Evolutionary conservation across 2,797 vertebrate genomes (phyloP), one percentile per base, ranked within the genome.

Genomic region (Taeniopygia guttata): DNA sequence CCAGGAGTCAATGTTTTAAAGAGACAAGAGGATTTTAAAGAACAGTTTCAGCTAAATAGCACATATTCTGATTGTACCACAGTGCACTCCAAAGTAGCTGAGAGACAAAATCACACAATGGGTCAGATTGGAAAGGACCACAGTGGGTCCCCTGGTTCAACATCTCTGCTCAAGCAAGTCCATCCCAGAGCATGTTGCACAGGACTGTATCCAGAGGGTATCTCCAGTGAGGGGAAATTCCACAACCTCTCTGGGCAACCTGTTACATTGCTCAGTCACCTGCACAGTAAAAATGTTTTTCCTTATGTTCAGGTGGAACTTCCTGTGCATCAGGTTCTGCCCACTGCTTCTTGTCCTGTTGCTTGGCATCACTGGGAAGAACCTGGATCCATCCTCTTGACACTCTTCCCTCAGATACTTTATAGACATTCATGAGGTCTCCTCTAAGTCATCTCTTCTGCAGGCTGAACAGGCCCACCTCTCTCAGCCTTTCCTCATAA

Each of bases 201-300:
- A 52, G 45, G 15, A 45, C 7, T 66, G 67, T 23, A 21, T 58
- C 29, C 20, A 40, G 23, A 46, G 2, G 2, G 45, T 30, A 58
- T 45, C 13, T 38, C 14, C 52, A 40, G 13, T 10, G 10, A 64
- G 27, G 27, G 13, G 58, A n/a, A 23, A 45, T 16, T 45, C 27
- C 51, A 58, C 8, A 29, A 7, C 13, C 23, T 51, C 38, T 38
- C 23, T 38, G 38, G 13, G 10, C 16, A 43, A 29, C 4, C 15
- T 19, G 15, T 38, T 16, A 5, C 27, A 23, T 32, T 7, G 49
- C 26, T 4, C 0, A 0, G 20, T 30, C 20, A 58, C 45, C 55
- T 51, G n/a, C 38, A 73, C 52, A 34, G 11, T 30, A 36, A 42
- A 56, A 32, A 25, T 29, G 7, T 30, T 79, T 45, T 64, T 72